Evolutionary conservation across 2,113 vertebrate genomes (phyloP).

Genomic region (Pangasianodon hypophthalmus): DNA sequence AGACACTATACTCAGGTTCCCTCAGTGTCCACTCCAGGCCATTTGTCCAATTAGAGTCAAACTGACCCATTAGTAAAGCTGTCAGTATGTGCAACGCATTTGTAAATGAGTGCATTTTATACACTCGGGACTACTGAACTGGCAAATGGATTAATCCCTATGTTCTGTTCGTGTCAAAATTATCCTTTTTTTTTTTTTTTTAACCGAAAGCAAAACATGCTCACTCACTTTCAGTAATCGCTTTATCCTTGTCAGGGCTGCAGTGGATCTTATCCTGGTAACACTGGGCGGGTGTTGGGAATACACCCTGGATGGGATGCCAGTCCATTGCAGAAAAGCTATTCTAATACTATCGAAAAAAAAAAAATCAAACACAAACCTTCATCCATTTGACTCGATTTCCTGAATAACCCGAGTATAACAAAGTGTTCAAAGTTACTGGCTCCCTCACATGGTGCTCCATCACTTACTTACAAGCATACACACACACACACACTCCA

Average conservation of each 20-base stretch:
- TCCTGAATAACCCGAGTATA: neutral
- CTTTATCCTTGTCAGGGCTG: neutral
- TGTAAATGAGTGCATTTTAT: constrained; percentile 8
- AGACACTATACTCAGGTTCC: constrained; percentile 48
- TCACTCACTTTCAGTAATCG: neutral
- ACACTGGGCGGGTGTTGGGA: neutral
- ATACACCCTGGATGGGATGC: neutral
- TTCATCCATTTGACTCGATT: neutral
- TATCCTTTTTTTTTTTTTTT: neutral
- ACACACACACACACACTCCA: too few species aligned
- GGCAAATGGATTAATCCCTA: neutral
- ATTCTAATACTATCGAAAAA: neutral
- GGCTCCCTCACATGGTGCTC: neutral
- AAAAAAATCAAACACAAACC: neutral
- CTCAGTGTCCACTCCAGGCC: constrained; percentile 7
- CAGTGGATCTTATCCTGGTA: neutral
- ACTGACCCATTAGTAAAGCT: constrained; percentile 4
- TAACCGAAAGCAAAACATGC: neutral
- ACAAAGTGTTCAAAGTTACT: neutral
- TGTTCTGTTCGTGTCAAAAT: neutral
- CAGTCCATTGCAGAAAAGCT: neutral
- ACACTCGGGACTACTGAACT: neutral
- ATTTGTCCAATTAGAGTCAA: constrained; percentile 35
- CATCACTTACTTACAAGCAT: too few species aligned
- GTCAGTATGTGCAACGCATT: neutral